Base-by-base conservation (phyloP, 2,797 vertebrate species). In the Chelonia mydas region DNA sequence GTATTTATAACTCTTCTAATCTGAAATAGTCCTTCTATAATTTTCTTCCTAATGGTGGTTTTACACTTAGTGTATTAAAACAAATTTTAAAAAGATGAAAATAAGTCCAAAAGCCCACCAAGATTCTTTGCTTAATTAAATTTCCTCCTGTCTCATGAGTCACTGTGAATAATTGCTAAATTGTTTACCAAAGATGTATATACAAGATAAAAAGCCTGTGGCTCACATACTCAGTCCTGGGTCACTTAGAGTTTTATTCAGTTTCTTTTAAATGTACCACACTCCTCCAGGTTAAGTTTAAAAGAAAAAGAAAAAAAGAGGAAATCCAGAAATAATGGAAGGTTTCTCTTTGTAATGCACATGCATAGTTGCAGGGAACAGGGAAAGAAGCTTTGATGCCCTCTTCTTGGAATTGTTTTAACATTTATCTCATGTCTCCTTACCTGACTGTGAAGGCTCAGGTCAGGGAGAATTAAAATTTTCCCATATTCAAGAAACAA, bases 341-440 rank as follows among this genome's bases (percentile, higher is more conserved):
- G n/a, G 2, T 33, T 93, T 88, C 87, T 15, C 28, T 92, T 92
- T 92, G 21, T 74, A 41, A 74, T 65, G 47, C 28, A 84, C 82
- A 88, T 91, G 54, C 51, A 83, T 83, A 88, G 90, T 92, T 80
- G n/a, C 83, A 72, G 80, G 54, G 81, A 96, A 87, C 31, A 83
- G 78, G 59, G 68, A 17, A 94, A 83, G 37, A 89, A 10, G 77
- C 83, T 91, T 95, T 86, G 72, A 93, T 94, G 86, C 91, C 54
- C 37, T 95, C 41, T 86, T 41, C 21, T 82, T 91, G 57, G 50
- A 90, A 92, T 65, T 96, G 72, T 84, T 95, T 86, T 92, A 94
- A 74, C 87, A 81, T 86, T 96, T 90, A 61, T 17, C 9, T 92
- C 84, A 90, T 91, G 82, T 72, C n/a, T 86, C 23, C 54, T 91